Conservation (phyloP, 2,888 invertebrate species). For the Mechanitis messenoides region DNA sequence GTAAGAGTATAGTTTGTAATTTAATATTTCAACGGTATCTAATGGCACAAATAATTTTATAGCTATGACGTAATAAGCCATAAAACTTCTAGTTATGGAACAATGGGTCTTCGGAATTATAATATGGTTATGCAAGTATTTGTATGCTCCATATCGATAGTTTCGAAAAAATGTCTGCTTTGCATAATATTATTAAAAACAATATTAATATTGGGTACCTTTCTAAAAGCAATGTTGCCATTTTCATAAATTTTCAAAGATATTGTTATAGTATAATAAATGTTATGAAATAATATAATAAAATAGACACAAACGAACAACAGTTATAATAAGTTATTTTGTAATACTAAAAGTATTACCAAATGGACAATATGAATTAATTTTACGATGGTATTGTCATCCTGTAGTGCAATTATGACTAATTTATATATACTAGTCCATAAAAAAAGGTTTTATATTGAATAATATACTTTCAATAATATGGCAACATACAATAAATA, state of each 20-base stretch:
- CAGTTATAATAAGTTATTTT: slow-evolving; percentile 12
- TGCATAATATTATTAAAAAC: slow-evolving; percentile 12
- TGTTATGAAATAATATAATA: background rate
- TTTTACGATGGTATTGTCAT: slow-evolving; percentile 38
- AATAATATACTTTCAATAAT: background rate
- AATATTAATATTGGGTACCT: too few species aligned
- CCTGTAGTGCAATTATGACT: slow-evolving; percentile 37
- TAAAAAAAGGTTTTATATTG: slow-evolving; percentile 15
- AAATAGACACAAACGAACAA: background rate
- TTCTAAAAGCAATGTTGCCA: background rate
- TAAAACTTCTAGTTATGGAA: slow-evolving; percentile 40
- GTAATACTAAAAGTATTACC: too few species aligned
- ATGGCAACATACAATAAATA: background rate
- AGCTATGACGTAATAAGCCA: slow-evolving; percentile 16
- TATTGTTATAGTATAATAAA: slow-evolving; percentile 9
- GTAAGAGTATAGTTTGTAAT: background rate
- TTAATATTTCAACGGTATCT: slow-evolving; percentile 6
- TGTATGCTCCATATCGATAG: slow-evolving; percentile 30
- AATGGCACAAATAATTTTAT: slow-evolving; percentile 2
- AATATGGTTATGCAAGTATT: slow-evolving; percentile 44
- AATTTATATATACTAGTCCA: too few species aligned
- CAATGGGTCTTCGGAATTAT: slow-evolving; percentile 45
- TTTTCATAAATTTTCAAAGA: slow-evolving; percentile 2
- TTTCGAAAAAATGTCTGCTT: slow-evolving; percentile 18
- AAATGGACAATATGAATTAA: slow-evolving; percentile 34